Percentiles rank a stretch among this genome's conserved stretches.
These are phyloP conservation scores for Uria lomvia DNA, from an alignment of 2,113 vertebrate genomes.

Conservation along the genomic window DNA sequence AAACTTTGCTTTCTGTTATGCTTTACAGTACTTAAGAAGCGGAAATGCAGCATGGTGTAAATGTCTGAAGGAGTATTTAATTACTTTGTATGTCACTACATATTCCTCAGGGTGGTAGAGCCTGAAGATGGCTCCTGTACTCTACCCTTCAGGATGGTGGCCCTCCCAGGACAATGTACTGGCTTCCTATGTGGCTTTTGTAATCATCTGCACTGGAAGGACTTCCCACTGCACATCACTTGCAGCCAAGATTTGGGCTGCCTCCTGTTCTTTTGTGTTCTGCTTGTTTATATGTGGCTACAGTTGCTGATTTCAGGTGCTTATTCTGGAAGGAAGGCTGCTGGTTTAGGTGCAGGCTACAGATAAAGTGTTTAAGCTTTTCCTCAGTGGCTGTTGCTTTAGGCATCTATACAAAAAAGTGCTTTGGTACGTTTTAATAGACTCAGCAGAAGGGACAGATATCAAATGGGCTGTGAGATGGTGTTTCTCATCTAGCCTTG, in stretches of 20 bases:
- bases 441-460: neutral
- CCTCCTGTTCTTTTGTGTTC: neutral
- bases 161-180: neutral
- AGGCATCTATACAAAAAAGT: neutral
- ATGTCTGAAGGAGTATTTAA: neutral
- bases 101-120: neutral
- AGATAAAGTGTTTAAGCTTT: neutral
- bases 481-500: neutral
- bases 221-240: neutral
- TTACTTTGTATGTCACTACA: fast-evolving
- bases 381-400: neutral
- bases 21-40: neutral
- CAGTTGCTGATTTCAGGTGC: neutral
- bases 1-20: neutral
- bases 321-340: neutral
- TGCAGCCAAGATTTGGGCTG: neutral
- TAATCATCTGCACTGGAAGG: neutral
- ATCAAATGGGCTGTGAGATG: neutral
- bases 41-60: neutral
- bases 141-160: neutral
- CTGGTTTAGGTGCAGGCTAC: neutral
- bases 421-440: neutral
- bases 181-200: neutral
- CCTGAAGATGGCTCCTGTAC: neutral
- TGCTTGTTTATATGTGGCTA: neutral